phyloP scores from a whole-genome alignment of 2,113 vertebrate species.

The Cettia cetti region DNA sequence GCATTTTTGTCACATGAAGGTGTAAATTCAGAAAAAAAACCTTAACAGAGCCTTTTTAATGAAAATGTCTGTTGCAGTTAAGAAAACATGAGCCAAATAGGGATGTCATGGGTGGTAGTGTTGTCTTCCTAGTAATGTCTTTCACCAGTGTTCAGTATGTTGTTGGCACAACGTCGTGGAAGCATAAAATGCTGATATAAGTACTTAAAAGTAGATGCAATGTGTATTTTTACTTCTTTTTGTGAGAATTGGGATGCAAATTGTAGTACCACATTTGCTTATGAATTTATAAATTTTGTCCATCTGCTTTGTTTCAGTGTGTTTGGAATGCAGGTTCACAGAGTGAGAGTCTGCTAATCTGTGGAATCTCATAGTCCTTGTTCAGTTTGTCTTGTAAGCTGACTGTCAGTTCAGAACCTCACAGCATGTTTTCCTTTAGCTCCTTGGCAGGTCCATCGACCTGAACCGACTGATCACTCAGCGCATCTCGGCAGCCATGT shows the following conservation, averaged over 20 bases:
- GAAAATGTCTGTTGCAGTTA: neutral
- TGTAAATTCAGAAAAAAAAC: neutral
- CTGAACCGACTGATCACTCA: slow-evolving; percentile 87
- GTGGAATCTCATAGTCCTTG: neutral
- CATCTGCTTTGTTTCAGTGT: neutral
- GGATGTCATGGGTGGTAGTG: neutral
- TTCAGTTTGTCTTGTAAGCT: neutral
- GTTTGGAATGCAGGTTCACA: neutral
- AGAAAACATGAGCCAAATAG: neutral
- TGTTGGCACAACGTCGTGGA: neutral
- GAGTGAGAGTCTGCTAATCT: neutral
- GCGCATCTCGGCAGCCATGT: slow-evolving; percentile 84
- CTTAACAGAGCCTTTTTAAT: neutral
- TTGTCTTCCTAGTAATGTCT: neutral
- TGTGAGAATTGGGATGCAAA: neutral
- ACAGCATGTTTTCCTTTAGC: slow-evolving; percentile 55
- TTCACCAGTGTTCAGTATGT: neutral
- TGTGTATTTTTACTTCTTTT: neutral
- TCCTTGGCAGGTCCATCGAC: slow-evolving; percentile 86
- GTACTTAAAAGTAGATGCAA: neutral
- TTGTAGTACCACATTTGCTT: neutral
- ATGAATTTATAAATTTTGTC: neutral
- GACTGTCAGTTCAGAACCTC: neutral
- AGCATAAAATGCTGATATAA: neutral
- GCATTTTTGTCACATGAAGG: neutral